phyloP scores from a whole-genome alignment of 2,113 vertebrate genomes.

The Vicugna pacos region DNA sequence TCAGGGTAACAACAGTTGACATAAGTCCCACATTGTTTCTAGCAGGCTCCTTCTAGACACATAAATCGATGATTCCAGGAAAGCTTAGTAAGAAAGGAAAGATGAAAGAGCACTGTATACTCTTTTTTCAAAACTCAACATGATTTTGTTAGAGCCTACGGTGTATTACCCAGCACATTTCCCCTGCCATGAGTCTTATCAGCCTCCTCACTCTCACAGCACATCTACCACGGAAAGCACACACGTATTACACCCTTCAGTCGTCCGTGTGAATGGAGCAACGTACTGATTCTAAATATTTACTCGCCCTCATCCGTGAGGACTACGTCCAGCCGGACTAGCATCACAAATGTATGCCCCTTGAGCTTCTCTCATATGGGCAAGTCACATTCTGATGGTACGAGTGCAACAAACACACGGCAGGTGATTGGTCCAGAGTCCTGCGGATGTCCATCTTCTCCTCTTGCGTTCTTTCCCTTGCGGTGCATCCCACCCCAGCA shows the following conservation, averaged over 20 bases:
- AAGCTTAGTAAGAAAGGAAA: conserved; percentile 36
- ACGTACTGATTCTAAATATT: neutral
- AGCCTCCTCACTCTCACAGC: neutral
- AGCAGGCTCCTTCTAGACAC: conserved; percentile 17
- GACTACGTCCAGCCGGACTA: neutral
- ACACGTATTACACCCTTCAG: no score
- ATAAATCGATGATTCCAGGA: conserved; percentile 21
- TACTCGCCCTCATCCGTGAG: neutral
- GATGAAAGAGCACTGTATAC: neutral
- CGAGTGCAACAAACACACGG: neutral
- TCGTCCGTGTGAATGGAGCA: neutral
- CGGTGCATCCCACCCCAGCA: neutral
- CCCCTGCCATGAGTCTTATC: neutral
- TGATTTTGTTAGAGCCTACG: neutral
- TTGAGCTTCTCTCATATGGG: neutral
- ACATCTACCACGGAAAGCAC: neutral
- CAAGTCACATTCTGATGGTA: neutral
- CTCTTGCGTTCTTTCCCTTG: neutral
- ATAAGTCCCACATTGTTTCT: neutral
- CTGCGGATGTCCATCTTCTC: neutral
- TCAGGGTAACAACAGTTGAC: conserved; percentile 15
- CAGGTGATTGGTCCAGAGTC: neutral
- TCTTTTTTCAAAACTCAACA: neutral
- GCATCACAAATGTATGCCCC: neutral
- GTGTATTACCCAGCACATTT: neutral